Conservation (phyloP, 2,888 invertebrate genomes). For the Cybosia mesomella region DNA sequence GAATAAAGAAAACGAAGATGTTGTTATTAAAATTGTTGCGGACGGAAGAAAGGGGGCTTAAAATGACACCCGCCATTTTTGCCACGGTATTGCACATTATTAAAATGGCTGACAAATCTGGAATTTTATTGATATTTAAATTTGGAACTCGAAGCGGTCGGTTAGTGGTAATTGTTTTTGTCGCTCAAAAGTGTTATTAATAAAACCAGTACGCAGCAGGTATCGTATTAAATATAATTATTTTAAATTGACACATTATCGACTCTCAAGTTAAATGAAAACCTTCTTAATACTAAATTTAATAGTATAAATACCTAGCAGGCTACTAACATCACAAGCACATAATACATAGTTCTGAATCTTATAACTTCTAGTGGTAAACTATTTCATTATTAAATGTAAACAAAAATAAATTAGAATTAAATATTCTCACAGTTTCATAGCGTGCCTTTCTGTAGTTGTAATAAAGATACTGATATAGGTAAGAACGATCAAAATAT, state of each 20-base stretch:
- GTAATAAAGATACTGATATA: too few species aligned
- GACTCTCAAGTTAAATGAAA: constrained; percentile 22
- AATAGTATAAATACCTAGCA: not conserved
- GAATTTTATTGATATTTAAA: constrained; percentile 74
- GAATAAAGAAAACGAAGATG: constrained; percentile 79
- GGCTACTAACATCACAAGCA: not conserved
- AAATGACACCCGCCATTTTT: constrained; percentile 72
- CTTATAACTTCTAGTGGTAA: not conserved
- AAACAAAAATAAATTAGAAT: not conserved
- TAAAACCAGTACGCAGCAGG: constrained; percentile 25
- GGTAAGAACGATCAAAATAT: too few species aligned
- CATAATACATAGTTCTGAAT: not conserved
- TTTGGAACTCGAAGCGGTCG: constrained; percentile 53
- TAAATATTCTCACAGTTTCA: not conserved
- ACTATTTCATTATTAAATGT: not conserved
- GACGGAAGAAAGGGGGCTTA: constrained; percentile 74
- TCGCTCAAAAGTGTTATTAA: constrained; percentile 28
- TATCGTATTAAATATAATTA: constrained; percentile 23
- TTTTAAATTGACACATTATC: constrained; percentile 28
- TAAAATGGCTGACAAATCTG: constrained; percentile 73
- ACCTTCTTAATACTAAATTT: constrained; percentile 18
- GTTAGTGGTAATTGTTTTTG: constrained; percentile 52
- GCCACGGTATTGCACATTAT: constrained; percentile 44
- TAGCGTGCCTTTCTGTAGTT: not conserved
- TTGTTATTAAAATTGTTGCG: constrained; percentile 76